phyloP scores from a whole-genome alignment of 2,113 vertebrate species.

The Takifugu flavidus region DNA sequence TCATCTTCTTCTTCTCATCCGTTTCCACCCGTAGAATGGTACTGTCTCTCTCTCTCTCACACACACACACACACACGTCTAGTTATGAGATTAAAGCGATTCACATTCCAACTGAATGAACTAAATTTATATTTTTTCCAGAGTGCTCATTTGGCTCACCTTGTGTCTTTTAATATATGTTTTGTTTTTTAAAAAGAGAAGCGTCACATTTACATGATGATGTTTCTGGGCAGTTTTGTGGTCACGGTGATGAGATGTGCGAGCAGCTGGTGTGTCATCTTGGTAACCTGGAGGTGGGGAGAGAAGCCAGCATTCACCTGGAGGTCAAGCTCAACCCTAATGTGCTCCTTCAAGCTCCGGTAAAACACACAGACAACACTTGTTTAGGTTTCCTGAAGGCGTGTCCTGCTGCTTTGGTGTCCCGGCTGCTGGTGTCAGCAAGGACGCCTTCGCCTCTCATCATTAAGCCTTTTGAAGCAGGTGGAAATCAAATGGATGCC shows the following conservation, averaged over 20 bases:
- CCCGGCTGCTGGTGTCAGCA: no score
- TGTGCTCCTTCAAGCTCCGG: conserved; percentile 73
- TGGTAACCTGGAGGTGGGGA: conserved; percentile 85
- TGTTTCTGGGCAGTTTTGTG: conserved; percentile 79
- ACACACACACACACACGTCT: background rate
- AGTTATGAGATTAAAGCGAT: background rate
- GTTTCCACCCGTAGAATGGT: conserved; percentile 82
- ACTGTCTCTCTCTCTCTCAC: conserved; percentile 17
- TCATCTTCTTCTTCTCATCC: conserved; percentile 83
- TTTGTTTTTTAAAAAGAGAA: no score
- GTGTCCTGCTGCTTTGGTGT: no score
- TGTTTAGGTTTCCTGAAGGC: background rate
- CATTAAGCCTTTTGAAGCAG: no score
- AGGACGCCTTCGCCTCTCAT: no score
- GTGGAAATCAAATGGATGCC: no score
- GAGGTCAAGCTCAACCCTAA: conserved; percentile 81
- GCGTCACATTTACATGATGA: no score
- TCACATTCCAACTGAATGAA: no score
- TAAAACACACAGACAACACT: conserved; percentile 26
- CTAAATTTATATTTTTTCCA: no score
- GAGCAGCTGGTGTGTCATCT: conserved; percentile 82
- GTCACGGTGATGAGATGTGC: conserved; percentile 77
- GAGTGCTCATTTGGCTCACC: no score
- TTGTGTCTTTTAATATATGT: no score
- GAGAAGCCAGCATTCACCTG: conserved; percentile 80